Evolutionary conservation across 2,797 vertebrate genomes (phyloP).

Genomic region (Tolypeutes matacus): DNA sequence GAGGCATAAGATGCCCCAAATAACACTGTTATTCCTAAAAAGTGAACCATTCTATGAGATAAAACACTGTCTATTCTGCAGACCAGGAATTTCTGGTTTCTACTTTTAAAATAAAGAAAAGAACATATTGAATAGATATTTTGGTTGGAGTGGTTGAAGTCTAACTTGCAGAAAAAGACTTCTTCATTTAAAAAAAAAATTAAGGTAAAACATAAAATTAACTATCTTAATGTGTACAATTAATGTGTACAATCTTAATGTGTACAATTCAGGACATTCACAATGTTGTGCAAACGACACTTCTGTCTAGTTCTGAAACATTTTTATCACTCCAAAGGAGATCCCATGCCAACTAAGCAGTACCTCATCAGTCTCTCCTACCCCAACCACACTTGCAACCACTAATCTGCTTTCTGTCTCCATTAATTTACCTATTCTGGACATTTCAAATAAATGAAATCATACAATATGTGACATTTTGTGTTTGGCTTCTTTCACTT

Average conservation of each 20-base stretch:
- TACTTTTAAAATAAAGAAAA: constrained; percentile 38
- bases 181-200: neutral
- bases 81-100: constrained; percentile 41
- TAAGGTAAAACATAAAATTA: neutral
- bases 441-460: neutral
- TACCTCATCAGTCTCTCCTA: neutral
- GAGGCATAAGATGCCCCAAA: neutral
- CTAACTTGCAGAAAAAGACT: neutral
- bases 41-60: neutral
- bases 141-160: neutral
- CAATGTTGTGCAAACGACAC: neutral
- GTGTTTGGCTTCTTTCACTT: neutral
- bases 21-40: neutral
- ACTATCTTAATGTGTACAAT: neutral
- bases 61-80: neutral
- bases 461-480: neutral
- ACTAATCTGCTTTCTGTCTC: neutral
- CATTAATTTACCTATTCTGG: neutral
- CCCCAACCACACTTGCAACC: neutral
- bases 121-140: neutral
- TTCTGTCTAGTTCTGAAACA: neutral
- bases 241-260: too few species aligned
- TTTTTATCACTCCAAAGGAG: neutral
- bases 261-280: neutral
- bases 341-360: neutral